These are phyloP conservation scores for Neopipo cinnamomea DNA, from an alignment of 2,113 vertebrate species.

Conservation along the genomic window DNA sequence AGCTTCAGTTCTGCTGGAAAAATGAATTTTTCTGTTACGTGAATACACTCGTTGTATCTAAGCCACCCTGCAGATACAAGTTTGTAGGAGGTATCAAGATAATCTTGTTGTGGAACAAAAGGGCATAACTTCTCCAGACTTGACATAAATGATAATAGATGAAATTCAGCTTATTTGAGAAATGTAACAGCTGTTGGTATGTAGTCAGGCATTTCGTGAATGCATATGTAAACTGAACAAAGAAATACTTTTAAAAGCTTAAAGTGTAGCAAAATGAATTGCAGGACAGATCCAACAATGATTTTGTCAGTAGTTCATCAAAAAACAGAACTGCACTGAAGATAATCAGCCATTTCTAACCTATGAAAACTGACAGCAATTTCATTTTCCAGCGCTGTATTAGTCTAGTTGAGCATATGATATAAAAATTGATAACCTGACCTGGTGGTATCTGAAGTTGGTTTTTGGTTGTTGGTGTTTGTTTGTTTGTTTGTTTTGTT, in stretches of 20 bases:
- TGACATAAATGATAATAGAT: background rate
- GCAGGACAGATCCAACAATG: background rate
- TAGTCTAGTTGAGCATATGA: background rate
- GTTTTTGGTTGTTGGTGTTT: background rate
- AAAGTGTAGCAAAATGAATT: background rate
- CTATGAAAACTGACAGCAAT: background rate
- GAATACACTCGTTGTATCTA: background rate
- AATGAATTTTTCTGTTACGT: background rate
- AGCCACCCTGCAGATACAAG: accelerated
- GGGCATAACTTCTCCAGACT: background rate
- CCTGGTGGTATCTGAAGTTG: background rate
- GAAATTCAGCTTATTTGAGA: background rate
- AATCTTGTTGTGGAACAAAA: background rate
- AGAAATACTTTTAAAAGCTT: background rate
- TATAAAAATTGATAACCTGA: background rate
- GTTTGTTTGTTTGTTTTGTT: background rate
- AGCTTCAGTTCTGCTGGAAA: background rate
- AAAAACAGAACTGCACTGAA: background rate
- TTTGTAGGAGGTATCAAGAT: background rate
- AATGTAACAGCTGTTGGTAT: background rate
- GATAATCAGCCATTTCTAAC: background rate
- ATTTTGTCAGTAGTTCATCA: background rate
- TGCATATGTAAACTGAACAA: background rate
- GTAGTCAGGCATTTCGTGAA: background rate
- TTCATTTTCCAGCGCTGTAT: background rate